phyloP scores from a whole-genome alignment of 2,888 invertebrate genomes.

The Synergus itoensis region DNA sequence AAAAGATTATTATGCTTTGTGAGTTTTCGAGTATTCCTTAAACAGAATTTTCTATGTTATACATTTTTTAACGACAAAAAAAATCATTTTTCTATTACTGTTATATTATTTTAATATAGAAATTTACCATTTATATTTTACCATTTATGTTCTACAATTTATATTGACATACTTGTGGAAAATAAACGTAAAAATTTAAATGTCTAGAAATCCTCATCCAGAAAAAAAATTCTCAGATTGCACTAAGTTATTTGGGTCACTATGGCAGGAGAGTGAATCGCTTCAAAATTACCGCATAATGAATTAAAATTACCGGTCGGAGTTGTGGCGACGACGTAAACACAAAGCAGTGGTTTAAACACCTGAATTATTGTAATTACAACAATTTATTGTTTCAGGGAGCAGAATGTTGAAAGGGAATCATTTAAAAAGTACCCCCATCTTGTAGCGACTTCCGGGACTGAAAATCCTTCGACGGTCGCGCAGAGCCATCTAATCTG shows the following conservation, averaged over 20 bases:
- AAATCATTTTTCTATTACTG: too few species aligned
- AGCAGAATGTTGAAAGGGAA: slow-evolving; percentile 45
- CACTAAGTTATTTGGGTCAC: slow-evolving; percentile 61
- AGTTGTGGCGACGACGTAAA: slow-evolving; percentile 63
- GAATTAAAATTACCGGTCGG: slow-evolving; percentile 67
- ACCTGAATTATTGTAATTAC: slow-evolving; percentile 73
- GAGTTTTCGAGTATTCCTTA: too few species aligned
- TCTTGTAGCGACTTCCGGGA: background rate
- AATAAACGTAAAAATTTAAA: background rate
- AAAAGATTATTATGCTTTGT: too few species aligned
- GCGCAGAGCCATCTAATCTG: background rate
- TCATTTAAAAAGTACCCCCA: slow-evolving; percentile 31
- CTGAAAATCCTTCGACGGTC: background rate
- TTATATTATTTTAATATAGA: too few species aligned
- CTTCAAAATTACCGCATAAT: slow-evolving; percentile 59
- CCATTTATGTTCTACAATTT: too few species aligned
- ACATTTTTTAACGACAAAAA: too few species aligned
- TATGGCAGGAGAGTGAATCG: slow-evolving; percentile 60
- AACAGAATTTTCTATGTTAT: too few species aligned
- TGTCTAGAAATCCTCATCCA: slow-evolving; percentile 19
- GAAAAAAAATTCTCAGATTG: slow-evolving; percentile 10
- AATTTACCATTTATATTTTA: too few species aligned
- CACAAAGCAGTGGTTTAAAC: slow-evolving; percentile 66
- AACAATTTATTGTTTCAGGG: slow-evolving; percentile 70
- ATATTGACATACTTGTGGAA: background rate